phyloP scores from a whole-genome alignment of 2,797 vertebrate genomes.

The Cryptoprocta ferox region DNA sequence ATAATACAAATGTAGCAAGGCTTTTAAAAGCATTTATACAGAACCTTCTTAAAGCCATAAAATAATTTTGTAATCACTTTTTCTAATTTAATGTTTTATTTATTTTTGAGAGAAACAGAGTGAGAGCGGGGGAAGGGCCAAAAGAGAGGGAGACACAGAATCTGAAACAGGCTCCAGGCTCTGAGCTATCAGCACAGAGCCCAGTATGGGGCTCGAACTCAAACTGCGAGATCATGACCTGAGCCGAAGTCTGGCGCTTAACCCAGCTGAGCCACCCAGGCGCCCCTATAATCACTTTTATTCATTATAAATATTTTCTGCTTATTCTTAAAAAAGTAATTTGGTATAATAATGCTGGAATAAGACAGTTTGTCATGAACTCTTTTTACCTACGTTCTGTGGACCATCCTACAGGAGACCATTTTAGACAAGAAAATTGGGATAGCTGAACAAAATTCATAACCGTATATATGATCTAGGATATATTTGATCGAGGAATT shows the following conservation, averaged over 20 bases:
- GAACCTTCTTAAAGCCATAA: conserved; percentile 30
- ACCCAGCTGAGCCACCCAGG: no score
- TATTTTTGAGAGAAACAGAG: no score
- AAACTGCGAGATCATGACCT: no score
- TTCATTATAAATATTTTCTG: background rate
- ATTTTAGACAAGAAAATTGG: conserved; percentile 46
- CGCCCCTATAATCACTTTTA: background rate
- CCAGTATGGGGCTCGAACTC: no score
- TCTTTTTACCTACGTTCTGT: conserved; percentile 32
- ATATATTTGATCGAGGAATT: background rate
- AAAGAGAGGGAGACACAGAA: no score
- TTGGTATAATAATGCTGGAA: background rate
- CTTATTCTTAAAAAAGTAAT: background rate
- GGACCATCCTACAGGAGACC: background rate
- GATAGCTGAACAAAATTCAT: background rate
- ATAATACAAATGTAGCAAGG: background rate
- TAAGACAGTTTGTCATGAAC: conserved; percentile 3
- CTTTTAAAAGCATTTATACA: background rate
- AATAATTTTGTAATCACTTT: conserved; percentile 21
- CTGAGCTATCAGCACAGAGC: no score
- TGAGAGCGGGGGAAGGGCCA: no score
- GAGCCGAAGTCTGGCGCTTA: no score
- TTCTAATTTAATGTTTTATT: background rate
- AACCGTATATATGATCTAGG: background rate
- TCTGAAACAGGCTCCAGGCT: no score